Conservation (phyloP, 2,113 vertebrate species). For the Arizona elegans region DNA sequence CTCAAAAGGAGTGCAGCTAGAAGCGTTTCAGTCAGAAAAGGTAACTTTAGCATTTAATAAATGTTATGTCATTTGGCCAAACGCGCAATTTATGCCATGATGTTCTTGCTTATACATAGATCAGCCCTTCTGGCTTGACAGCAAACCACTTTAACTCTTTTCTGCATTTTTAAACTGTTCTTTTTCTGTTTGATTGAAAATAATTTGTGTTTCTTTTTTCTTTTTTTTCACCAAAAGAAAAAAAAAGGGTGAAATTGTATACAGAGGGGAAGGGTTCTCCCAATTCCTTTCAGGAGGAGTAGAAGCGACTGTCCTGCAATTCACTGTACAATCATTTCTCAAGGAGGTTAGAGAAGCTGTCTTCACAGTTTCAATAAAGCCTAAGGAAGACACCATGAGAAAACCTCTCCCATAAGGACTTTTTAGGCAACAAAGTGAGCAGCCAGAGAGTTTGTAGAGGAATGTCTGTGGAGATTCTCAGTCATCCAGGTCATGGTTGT, state of each 20-base stretch:
- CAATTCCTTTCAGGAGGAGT: background rate
- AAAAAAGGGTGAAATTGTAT: background rate
- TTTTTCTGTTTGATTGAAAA: background rate
- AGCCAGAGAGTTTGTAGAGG: background rate
- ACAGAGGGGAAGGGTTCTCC: background rate
- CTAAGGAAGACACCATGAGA: background rate
- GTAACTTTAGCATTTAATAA: constrained; percentile 66
- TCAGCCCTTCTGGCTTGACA: constrained; percentile 13
- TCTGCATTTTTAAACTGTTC: background rate
- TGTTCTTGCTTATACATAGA: constrained; percentile 8
- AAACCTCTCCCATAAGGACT: background rate
- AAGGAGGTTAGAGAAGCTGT: background rate
- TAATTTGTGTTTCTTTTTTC: background rate
- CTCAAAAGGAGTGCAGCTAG: constrained; percentile 65
- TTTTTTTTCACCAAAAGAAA: background rate
- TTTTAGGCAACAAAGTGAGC: background rate
- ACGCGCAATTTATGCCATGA: constrained; percentile 23
- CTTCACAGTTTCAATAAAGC: background rate
- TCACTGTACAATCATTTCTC: background rate
- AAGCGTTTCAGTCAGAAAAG: constrained; percentile 74
- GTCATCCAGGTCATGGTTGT: no score
- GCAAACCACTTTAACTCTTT: background rate
- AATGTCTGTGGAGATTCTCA: background rate
- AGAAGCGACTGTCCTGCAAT: background rate
- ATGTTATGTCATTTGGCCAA: constrained; percentile 9